A percentile compares a stretch with the other conserved stretches of the same genome.
These are phyloP conservation scores for Emys orbicularis DNA, from an alignment of 2,797 vertebrate genomes.

Conservation along the genomic window DNA sequence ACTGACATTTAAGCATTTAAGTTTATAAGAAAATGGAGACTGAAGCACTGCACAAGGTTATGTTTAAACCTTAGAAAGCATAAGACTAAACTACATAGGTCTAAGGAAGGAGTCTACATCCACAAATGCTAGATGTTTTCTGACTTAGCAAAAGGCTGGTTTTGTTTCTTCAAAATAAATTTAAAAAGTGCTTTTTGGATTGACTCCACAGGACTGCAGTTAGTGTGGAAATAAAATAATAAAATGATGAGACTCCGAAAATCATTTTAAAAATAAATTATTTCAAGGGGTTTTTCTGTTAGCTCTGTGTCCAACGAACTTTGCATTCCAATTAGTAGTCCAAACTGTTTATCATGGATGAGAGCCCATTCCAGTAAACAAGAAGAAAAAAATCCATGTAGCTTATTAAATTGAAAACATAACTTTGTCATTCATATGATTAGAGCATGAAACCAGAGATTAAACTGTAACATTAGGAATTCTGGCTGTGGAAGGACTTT, in stretches of 20 bases:
- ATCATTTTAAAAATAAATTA: not conserved
- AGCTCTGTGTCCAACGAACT: not conserved
- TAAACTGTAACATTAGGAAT: conserved; percentile 12
- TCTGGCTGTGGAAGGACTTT: not conserved
- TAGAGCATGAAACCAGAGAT: conserved; percentile 27
- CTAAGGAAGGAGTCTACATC: not conserved
- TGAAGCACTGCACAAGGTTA: not conserved
- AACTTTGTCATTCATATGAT: conserved; percentile 12
- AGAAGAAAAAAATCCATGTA: not conserved
- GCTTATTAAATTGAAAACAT: not conserved
- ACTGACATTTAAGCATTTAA: not conserved
- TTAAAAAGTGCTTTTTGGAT: not conserved
- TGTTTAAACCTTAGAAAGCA: not conserved
- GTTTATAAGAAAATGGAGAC: not conserved
- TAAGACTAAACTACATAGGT: not conserved
- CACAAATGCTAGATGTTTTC: not conserved
- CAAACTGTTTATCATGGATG: not conserved
- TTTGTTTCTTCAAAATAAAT: not conserved
- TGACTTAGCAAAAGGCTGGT: not conserved
- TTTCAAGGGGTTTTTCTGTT: not conserved
- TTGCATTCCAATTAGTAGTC: not conserved
- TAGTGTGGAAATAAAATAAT: not conserved
- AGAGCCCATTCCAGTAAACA: not conserved
- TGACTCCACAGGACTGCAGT: not conserved
- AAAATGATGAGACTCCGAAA: not conserved